A percentile compares a stretch with the other conserved stretches of the same genome.
Evolutionary conservation across 1,140 invertebrate genomes (phyloP).

Genomic region (Schlechtendalia chinensis): DNA sequence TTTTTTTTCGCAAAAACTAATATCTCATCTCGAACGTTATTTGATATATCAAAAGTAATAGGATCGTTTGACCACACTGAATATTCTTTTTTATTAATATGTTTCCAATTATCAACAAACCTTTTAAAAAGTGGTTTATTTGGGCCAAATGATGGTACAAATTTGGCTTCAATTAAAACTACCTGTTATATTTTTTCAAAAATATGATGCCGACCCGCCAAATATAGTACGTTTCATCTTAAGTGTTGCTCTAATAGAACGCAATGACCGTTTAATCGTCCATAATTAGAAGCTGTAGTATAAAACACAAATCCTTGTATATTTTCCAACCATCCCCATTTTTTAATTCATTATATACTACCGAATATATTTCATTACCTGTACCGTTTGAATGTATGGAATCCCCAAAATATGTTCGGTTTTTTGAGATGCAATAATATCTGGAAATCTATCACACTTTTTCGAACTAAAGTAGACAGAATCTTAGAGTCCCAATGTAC

Average conservation of each 20-base stretch:
- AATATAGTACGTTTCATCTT: constrained; percentile 50
- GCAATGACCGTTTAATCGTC: constrained; percentile 53
- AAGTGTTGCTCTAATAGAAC: constrained; percentile 47
- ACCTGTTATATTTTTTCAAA: constrained; percentile 38
- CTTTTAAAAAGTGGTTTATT: constrained; percentile 35
- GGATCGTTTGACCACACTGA: no score
- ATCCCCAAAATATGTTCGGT: constrained; percentile 35
- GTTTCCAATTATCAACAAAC: not conserved
- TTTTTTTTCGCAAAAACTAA: constrained; percentile 25
- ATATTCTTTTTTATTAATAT: constrained; percentile 26
- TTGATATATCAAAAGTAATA: not conserved
- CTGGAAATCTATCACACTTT: constrained; percentile 46
- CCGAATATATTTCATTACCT: constrained; percentile 8
- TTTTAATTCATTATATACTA: constrained; percentile 30
- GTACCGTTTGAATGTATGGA: constrained; percentile 7
- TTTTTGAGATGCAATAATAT: constrained; percentile 26
- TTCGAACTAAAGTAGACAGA: constrained; percentile 50
- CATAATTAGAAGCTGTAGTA: no score
- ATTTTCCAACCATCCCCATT: constrained; percentile 48
- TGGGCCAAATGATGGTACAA: constrained; percentile 39
- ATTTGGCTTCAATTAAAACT: no score
- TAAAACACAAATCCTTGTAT: constrained; percentile 54
- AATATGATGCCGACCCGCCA: constrained; percentile 36
- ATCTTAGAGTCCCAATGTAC: constrained; percentile 53
- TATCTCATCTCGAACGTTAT: constrained; percentile 5